Conservation (phyloP, 2,888 invertebrate species). For the Trilocha varians region DNA sequence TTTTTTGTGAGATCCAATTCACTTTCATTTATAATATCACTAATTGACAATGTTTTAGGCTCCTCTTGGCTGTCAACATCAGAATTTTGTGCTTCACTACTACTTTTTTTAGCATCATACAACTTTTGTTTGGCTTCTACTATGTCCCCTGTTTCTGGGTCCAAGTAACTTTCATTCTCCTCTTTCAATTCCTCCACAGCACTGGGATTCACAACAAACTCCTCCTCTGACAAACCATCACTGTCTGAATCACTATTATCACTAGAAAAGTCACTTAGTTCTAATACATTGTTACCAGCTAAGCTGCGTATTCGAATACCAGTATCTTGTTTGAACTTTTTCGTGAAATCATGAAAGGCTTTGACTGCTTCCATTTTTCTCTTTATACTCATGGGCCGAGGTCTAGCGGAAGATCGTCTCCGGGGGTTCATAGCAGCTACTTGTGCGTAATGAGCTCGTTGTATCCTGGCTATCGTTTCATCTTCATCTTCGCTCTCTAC, state of each 20-base stretch:
- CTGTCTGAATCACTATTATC: conserved; percentile 57
- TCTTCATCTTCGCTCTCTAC: conserved; percentile 64
- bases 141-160: conserved; percentile 67
- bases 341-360: conserved; percentile 66
- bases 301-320: conserved; percentile 64
- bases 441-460: conserved; percentile 62
- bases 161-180: conserved; percentile 66
- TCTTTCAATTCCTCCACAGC: conserved; percentile 61
- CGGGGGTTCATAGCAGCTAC: conserved; percentile 58
- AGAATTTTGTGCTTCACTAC: conserved; percentile 11
- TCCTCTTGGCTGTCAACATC: conserved; percentile 17
- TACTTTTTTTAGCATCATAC: conserved; percentile 11
- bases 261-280: conserved; percentile 65
- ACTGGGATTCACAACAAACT: conserved; percentile 62
- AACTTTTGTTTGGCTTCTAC: conserved; percentile 34
- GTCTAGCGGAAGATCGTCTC: conserved; percentile 44
- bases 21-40: conserved; percentile 63
- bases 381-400: conserved; percentile 62
- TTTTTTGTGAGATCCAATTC: conserved; percentile 62
- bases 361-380: conserved; percentile 68
- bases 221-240: conserved; percentile 66
- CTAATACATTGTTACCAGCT: conserved; percentile 63
- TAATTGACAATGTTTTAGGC: conserved; percentile 63
- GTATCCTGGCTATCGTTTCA: conserved; percentile 64
- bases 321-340: conserved; percentile 68